Base-by-base conservation (phyloP, 2,113 vertebrate genomes). In the Entomyzon cyanotis region DNA sequence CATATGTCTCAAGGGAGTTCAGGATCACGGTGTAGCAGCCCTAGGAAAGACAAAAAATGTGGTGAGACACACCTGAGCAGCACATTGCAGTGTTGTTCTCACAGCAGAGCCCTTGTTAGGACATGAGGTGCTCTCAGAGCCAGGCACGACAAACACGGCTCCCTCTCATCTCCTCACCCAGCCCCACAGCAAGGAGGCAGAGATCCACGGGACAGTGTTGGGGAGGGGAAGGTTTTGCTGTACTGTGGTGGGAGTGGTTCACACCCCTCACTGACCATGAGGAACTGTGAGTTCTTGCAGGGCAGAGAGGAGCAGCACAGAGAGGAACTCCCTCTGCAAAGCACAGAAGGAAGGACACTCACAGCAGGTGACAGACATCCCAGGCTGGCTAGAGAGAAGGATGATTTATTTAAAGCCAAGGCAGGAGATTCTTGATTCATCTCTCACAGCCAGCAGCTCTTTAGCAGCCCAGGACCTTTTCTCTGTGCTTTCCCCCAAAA, bases 21-120 rank as follows among this genome's bases (percentile, higher is more conserved):
- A 99, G 98, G 94, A 99, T 98, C 35, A 99, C 98, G 0, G 99
- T 98, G 98, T 99, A 99, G 82, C 99, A 99, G 68, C 99, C 99
- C 99, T 99, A 95, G 35, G 49, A 79, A 50, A 94, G 39, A 93
- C 11, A 68, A 53, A 68, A 53, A 91, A 22, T 3, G 0, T 5
- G 22, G 55, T 75, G 81, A 95, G 87, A 87, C 17, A 9, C 19
- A 49, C 11, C 33, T 8, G 19, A 73, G 58, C 64, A 59, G 53
- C n/a, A 31, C 46, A 5, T 1, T 1, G 5, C 16, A 16, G 42
- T 1, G 0, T 2, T 55, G 39, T 20, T 58, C 44, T 68, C 17
- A 10, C 30, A 37, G 53, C 44, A 44, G 19, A 71, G 74, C 37
- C 41, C 47, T 46, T 2, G 0, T 35, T 19, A 16, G 25, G 6